Conservation (phyloP, 2,888 invertebrate species). For the Nomada fucata region DNA sequence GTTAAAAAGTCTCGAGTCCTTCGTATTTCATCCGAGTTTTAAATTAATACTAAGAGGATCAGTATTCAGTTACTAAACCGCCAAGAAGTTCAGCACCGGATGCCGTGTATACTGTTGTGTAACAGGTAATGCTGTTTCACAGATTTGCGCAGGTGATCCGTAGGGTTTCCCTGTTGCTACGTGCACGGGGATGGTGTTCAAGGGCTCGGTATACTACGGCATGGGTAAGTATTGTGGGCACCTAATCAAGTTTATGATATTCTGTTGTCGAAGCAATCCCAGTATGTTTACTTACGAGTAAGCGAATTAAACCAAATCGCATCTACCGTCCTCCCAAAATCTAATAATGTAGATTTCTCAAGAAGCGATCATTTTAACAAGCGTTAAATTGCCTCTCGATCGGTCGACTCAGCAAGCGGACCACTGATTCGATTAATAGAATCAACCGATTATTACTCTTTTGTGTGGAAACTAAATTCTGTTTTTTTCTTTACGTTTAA, state of each 20-base stretch:
- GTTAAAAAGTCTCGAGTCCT: background rate
- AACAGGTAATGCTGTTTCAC: conserved; percentile 37
- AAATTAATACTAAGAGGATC: conserved; percentile 2
- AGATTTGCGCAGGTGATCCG: conserved; percentile 8
- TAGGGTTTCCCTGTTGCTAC: conserved; percentile 29
- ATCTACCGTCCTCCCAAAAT: background rate
- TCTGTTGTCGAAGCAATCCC: background rate
- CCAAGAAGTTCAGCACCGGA: background rate
- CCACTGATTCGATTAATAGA: background rate
- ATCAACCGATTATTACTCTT: no score
- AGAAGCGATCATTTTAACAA: background rate
- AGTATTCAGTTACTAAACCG: conserved; percentile 5
- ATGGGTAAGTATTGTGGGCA: background rate
- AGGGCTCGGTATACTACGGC: background rate
- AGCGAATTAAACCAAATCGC: background rate
- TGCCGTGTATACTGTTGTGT: conserved; percentile 18
- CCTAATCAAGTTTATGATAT: background rate
- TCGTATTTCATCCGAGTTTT: background rate
- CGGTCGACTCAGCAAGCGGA: background rate
- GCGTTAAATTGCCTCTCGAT: background rate
- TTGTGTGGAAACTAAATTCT: no score
- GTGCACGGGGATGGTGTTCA: background rate
- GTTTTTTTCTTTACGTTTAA: no score
- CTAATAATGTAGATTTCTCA: background rate
- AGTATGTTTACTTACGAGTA: background rate